These are phyloP conservation scores for Dexiosoma caninum DNA, from an alignment of 2,888 invertebrate genomes.

Conservation along the genomic window DNA sequence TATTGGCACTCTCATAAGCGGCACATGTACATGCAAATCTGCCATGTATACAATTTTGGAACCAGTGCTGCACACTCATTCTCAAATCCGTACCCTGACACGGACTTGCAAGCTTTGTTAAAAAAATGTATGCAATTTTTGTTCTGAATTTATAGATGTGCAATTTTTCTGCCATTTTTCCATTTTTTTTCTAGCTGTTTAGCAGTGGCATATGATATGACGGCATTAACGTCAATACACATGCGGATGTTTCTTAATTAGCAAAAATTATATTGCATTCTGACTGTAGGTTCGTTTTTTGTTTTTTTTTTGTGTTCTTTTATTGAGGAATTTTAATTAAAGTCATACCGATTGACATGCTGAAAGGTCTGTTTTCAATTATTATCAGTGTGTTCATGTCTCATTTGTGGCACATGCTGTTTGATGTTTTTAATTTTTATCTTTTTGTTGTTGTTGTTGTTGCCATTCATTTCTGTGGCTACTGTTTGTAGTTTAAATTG, in stretches of 20 bases:
- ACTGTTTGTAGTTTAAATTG: neutral
- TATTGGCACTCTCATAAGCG: no score
- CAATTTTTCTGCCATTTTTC: no score
- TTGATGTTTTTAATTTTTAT: no score
- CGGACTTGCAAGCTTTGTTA: no score
- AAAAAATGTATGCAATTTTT: no score
- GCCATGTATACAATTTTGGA: no score
- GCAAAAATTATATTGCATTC: conserved; percentile 53
- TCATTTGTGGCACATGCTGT: conserved; percentile 40
- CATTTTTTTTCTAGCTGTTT: neutral
- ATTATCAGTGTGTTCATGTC: neutral
- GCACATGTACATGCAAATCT: no score
- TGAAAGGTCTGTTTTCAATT: conserved; percentile 4
- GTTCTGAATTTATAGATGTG: no score
- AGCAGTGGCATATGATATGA: neutral
- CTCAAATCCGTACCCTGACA: no score
- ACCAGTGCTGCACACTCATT: no score
- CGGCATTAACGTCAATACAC: neutral
- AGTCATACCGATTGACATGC: conserved; percentile 31
- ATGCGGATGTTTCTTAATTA: conserved; percentile 50
- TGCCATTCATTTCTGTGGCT: neutral
- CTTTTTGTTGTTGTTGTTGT: neutral
- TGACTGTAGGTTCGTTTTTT: conserved; percentile 22
- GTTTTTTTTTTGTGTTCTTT: neutral
- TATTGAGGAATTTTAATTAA: conserved; percentile 42